Conservation (phyloP, 2,888 invertebrate genomes). For the Antheraea yamamai region DNA sequence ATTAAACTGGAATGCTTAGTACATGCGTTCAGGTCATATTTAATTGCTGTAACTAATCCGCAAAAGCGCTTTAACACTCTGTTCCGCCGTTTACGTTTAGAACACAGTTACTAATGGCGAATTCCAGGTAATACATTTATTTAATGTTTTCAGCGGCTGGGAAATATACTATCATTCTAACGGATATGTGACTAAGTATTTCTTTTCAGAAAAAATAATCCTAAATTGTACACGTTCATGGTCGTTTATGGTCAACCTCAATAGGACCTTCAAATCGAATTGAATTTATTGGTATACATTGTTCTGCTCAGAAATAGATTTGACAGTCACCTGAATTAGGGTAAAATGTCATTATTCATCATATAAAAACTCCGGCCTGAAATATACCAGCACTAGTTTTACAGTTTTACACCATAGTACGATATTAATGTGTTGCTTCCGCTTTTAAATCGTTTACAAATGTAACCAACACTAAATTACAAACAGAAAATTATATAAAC, state of each 20-base stretch:
- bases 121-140: slow-evolving; percentile 9
- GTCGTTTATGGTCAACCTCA: too few species aligned
- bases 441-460: not conserved
- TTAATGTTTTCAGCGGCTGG: not conserved
- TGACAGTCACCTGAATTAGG: not conserved
- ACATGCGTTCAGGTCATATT: slow-evolving; percentile 15
- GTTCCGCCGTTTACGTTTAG: slow-evolving; percentile 11
- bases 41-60: slow-evolving; percentile 17
- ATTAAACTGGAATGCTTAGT: slow-evolving; percentile 4
- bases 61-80: slow-evolving; percentile 5
- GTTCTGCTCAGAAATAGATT: not conserved
- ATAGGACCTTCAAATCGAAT: too few species aligned
- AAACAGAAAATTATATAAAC: not conserved
- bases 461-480: not conserved
- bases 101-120: slow-evolving; percentile 6
- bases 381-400: not conserved
- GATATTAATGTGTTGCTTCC: not conserved
- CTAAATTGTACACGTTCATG: too few species aligned
- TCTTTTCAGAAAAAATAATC: too few species aligned
- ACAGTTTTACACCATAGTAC: not conserved
- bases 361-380: not conserved
- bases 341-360: not conserved
- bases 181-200: not conserved
- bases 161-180: not conserved
- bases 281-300: too few species aligned